phyloP scores from a whole-genome alignment of 2,797 vertebrate species.

The Novumbra hubbsi region DNA sequence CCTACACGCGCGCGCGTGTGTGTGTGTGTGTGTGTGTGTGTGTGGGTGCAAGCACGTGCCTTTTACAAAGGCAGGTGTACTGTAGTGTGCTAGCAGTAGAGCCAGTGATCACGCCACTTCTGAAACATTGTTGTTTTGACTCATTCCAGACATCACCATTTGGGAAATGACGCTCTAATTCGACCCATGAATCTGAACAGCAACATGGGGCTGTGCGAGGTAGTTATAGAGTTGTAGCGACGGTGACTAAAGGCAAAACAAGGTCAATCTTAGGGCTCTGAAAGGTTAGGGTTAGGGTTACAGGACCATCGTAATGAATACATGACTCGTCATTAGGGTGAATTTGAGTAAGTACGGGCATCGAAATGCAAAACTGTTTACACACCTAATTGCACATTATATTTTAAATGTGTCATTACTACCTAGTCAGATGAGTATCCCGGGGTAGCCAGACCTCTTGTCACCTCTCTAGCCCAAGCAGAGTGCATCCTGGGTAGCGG shows the following conservation, averaged over 20 bases:
- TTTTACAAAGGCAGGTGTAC: neutral
- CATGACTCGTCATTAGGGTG: neutral
- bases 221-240: conserved; percentile 26
- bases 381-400: neutral
- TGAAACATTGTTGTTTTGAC: conserved; percentile 19
- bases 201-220: conserved; percentile 19
- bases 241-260: conserved; percentile 38
- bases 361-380: neutral
- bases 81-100: neutral
- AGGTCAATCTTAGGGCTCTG: conserved; percentile 23
- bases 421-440: conserved; percentile 7
- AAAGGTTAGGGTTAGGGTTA: conserved; percentile 15
- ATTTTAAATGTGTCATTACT: neutral
- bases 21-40: neutral
- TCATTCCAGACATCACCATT: conserved; percentile 32
- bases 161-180: conserved; percentile 39
- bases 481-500: conserved; percentile 66
- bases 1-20: neutral
- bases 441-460: conserved; percentile 46
- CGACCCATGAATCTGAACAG: conserved; percentile 53
- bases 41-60: too few species aligned
- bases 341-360: neutral
- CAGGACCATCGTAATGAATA: neutral
- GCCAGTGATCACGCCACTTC: neutral
- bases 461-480: conserved; percentile 46